Percentiles rank a stretch among this genome's conserved stretches.
These are phyloP conservation scores for Cremastinae sp. DNA, from an alignment of 2,888 invertebrate species.

Conservation along the genomic window DNA sequence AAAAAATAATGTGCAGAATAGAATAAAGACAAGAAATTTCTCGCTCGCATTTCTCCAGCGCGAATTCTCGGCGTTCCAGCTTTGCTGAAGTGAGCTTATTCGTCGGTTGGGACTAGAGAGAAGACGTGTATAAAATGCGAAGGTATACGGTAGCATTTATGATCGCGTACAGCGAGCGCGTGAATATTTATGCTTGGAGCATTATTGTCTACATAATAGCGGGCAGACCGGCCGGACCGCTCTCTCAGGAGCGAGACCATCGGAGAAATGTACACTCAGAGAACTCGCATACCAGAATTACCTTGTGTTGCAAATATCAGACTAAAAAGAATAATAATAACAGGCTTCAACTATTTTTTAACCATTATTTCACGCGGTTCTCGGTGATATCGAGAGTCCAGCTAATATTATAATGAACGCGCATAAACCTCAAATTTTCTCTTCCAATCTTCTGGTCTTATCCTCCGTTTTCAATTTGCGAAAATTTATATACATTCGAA, in stretches of 20 bases:
- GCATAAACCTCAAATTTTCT: background rate
- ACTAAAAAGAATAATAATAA: constrained; percentile 29
- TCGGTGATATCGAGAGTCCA: background rate
- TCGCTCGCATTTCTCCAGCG: constrained; percentile 38
- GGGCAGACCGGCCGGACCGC: constrained; percentile 62
- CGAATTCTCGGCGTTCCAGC: constrained; percentile 30
- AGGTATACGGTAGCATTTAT: constrained; percentile 76
- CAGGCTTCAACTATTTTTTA: constrained; percentile 6
- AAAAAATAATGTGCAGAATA: constrained; percentile 3
- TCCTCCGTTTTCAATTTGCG: no score
- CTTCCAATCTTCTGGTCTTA: no score
- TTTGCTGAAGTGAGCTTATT: constrained; percentile 31
- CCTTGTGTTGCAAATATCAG: constrained; percentile 21
- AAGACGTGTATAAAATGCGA: background rate
- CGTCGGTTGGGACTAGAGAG: constrained; percentile 43
- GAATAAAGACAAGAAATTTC: constrained; percentile 40
- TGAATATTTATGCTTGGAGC: constrained; percentile 79
- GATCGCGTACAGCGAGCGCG: constrained; percentile 73
- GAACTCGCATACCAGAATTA: constrained; percentile 40
- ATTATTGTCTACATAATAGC: constrained; percentile 78
- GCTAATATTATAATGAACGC: constrained; percentile 22
- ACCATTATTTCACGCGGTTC: constrained; percentile 13
- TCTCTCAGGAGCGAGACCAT: constrained; percentile 35
- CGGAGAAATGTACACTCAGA: constrained; percentile 17
- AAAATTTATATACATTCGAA: no score